Percentiles rank a stretch among this genome's conserved stretches.
Evolutionary conservation across 2,888 invertebrate species (phyloP).

Genomic region (Muschampia staudingeri): DNA sequence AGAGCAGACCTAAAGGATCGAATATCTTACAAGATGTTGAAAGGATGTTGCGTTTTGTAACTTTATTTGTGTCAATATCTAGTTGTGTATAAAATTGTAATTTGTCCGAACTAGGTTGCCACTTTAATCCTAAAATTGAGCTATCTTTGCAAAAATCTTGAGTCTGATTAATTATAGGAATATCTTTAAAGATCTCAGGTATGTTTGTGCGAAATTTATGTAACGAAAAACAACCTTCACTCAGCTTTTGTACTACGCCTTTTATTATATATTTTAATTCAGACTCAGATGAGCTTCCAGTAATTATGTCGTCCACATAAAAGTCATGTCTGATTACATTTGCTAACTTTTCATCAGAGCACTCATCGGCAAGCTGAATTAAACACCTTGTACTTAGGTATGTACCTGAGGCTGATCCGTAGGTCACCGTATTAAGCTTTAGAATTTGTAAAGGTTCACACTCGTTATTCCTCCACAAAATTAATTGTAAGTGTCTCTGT

Average conservation of each 20-base stretch:
- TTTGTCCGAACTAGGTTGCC: background rate
- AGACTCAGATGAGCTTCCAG: background rate
- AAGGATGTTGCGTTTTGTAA: background rate
- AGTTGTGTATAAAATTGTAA: slow-evolving; percentile 2
- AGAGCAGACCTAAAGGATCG: background rate
- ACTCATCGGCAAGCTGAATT: background rate
- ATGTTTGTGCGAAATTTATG: slow-evolving; percentile 9
- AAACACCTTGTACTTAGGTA: background rate
- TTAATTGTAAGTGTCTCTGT: slow-evolving; percentile 3
- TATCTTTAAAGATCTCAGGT: background rate
- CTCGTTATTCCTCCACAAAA: background rate
- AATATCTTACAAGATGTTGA: background rate
- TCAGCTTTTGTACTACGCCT: slow-evolving; percentile 14
- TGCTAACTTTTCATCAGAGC: background rate
- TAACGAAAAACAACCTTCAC: slow-evolving; percentile 9
- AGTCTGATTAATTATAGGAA: background rate
- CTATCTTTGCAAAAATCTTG: slow-evolving; percentile 13
- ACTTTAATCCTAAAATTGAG: slow-evolving; percentile 8
- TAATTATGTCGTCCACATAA: background rate
- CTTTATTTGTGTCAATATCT: slow-evolving; percentile 3
- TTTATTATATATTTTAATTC: background rate
- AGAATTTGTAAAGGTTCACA: slow-evolving; percentile 7
- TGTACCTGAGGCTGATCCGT: background rate
- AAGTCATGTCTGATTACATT: background rate
- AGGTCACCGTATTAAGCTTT: background rate